These are phyloP conservation scores for Pyrgus malvae DNA, from an alignment of 2,888 invertebrate species.

Conservation along the genomic window DNA sequence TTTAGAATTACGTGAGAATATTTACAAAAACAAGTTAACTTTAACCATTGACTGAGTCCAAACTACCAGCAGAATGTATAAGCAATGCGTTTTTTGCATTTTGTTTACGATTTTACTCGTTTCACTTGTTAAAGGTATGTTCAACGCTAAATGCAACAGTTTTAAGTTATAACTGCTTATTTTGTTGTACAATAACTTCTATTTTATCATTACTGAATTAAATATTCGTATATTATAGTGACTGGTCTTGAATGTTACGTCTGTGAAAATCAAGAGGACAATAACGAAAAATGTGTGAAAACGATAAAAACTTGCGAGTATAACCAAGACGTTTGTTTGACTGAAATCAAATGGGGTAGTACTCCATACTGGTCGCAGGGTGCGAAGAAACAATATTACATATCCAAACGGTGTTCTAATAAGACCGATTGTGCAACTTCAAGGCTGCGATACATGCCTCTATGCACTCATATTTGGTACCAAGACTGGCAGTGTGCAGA, in stretches of 20 bases:
- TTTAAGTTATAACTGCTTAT: no score
- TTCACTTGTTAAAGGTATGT: neutral
- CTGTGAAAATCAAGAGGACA: slow-evolving; percentile 95
- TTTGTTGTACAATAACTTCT: no score
- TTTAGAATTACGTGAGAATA: no score
- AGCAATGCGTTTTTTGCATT: neutral
- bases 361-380: slow-evolving; percentile 98
- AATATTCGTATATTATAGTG: slow-evolving; percentile 68
- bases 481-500: slow-evolving; percentile 98
- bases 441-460: slow-evolving; percentile 86
- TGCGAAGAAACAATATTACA: slow-evolving; percentile 95
- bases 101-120: neutral
- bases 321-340: slow-evolving; percentile 92
- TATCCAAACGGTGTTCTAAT: slow-evolving; percentile 94
- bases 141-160: no score
- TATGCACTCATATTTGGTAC: slow-evolving; percentile 96
- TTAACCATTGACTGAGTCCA: no score
- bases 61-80: neutral
- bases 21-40: no score
- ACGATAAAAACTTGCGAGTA: slow-evolving; percentile 95
- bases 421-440: slow-evolving; percentile 89
- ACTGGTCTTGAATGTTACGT: slow-evolving; percentile 95
- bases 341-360: slow-evolving; percentile 97
- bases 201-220: no score
- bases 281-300: slow-evolving; percentile 94